Conservation (phyloP, 2,888 invertebrate species). For the Leptopterna dolabrata region DNA sequence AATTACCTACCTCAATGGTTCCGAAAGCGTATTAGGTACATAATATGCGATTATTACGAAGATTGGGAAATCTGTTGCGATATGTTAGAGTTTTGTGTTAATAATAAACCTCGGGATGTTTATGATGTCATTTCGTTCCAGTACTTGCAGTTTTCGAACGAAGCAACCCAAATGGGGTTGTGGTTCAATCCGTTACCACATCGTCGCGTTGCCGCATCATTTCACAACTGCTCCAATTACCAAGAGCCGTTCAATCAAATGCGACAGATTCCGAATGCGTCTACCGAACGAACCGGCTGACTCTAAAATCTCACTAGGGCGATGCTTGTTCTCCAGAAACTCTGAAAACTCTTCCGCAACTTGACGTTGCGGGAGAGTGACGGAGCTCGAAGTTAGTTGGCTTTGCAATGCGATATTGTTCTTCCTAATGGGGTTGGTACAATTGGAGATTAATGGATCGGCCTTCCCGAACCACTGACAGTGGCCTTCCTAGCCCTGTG, state of each 20-base stretch:
- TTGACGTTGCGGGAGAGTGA: not conserved
- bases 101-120: no score
- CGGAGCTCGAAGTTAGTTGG: constrained; percentile 5
- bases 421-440: constrained; percentile 46
- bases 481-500: not conserved
- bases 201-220: not conserved
- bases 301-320: not conserved
- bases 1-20: no score
- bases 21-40: no score
- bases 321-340: not conserved
- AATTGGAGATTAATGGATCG: constrained; percentile 42
- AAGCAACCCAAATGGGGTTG: not conserved
- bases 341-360: not conserved
- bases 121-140: no score
- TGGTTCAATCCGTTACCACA: not conserved
- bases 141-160: no score
- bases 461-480: constrained; percentile 13
- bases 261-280: not conserved
- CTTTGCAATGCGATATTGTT: constrained; percentile 44
- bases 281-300: not conserved
- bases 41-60: no score
- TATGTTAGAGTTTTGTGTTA: no score
- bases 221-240: not conserved
- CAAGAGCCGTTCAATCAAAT: not conserved
- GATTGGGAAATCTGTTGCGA: no score